Base-by-base conservation (phyloP, 2,888 invertebrate genomes). In the Polyploca ridens region DNA sequence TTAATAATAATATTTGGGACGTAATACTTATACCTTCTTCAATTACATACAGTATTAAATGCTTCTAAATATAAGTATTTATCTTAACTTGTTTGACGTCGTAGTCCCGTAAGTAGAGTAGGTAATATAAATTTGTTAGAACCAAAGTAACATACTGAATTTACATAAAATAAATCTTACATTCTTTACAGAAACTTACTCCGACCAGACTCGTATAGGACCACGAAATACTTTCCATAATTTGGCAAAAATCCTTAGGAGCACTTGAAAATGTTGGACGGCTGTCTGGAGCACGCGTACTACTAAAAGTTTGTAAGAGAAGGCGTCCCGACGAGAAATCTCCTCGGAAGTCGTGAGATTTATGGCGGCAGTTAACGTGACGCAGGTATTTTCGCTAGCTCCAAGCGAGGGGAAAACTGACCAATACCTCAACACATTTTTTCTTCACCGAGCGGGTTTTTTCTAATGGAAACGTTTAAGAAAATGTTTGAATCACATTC, bases 311-410 rank as follows among this genome's bases (percentile, higher is more conserved):
- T 90, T 86, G 75, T 76, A 77, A 80, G 84, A 83, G 81, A 80
- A 79, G 82, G 82, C 81, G 83, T 76, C 80, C 84, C 83, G 73
- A 85, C 81, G 86, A 87, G 87, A 88, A 89, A 89, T 89, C 89
- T 90, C 87, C 88, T 86, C 87, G 86, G 87, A 90, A 90, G 83
- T 87, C 83, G 78, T 75, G 73, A 89, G 91, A 92, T 92, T 92
- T 91, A 93, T 91, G 83, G 83, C 75, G 80, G 82, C 85, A 85
- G 89, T 91, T 90, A 90, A 82, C 84, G 85, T 84, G 88, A 88
- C 89, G 84, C 88, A 90, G 90, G 90, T 90, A 91, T 90, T 91
- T 89, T 84, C 81, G 74, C 78, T 75, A 54, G 71, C 72, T 71
- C 70, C 69, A 75, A 73, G 75, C 69, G 74, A 71, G 72, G 77